Evolutionary conservation across 1,140 invertebrate genomes (phyloP).

Genomic region (Macrobrachium rosenbergii): DNA sequence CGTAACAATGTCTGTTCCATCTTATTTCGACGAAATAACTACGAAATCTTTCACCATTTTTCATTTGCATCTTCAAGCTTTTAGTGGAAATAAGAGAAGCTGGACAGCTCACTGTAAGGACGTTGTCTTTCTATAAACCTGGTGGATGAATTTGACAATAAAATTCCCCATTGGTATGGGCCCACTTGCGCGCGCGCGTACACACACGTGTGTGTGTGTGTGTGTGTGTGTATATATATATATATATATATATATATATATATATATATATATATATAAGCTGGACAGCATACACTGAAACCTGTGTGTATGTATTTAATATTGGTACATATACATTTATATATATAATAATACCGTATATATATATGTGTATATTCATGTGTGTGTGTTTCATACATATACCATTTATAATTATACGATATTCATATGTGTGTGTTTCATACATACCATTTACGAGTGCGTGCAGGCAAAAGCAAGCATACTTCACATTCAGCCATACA

Average conservation of each 20-base stretch:
- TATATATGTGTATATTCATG: background rate
- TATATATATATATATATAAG: slow-evolving; percentile 19
- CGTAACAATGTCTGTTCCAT: too few relatives aligned
- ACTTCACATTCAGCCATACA: background rate
- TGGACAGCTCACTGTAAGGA: too few relatives aligned
- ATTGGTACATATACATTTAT: background rate
- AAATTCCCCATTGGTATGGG: too few relatives aligned
- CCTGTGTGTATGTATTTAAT: too few relatives aligned
- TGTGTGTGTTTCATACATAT: background rate
- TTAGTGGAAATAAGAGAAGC: too few relatives aligned
- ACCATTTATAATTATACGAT: background rate
- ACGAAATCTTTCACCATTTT: too few relatives aligned
- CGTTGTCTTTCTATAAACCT: too few relatives aligned
- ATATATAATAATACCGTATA: background rate
- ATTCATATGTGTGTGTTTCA: background rate
- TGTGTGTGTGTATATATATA: background rate
- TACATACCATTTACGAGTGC: background rate
- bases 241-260: slow-evolving; percentile 20
- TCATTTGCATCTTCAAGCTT: too few relatives aligned
- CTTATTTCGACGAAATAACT: too few relatives aligned
- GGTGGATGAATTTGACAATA: too few relatives aligned
- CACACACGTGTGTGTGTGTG: background rate
- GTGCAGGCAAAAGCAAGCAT: background rate
- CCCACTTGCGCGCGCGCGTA: background rate
- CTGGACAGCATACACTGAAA: too few relatives aligned